These are phyloP conservation scores for Pagrus major DNA, from an alignment of 2,113 vertebrate species.

Conservation along the genomic window DNA sequence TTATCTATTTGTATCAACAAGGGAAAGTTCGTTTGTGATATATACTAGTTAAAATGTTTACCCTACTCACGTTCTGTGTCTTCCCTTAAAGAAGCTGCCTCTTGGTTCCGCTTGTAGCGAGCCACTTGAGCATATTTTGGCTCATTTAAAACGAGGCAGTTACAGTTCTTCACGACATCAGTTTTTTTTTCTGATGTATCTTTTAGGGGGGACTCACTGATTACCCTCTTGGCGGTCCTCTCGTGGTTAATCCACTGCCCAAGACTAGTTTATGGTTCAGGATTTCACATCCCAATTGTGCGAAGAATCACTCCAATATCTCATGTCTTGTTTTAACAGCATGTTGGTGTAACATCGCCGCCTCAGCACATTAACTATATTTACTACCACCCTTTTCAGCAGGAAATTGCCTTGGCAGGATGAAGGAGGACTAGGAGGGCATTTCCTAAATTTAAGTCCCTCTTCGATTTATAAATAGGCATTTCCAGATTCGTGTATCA, in stretches of 20 bases:
- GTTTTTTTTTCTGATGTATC: slow-evolving; percentile 6
- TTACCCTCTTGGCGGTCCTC: slow-evolving; percentile 22
- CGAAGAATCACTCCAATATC: slow-evolving; percentile 73
- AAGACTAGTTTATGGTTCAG: slow-evolving; percentile 65
- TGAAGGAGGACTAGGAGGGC: slow-evolving; percentile 67
- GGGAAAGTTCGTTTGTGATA: too few relatives aligned
- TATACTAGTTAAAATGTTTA: too few relatives aligned
- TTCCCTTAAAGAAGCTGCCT: slow-evolving; percentile 4
- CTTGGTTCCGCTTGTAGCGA: not conserved
- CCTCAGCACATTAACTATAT: slow-evolving; percentile 83
- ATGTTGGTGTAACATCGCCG: slow-evolving; percentile 70
- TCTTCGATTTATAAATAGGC: slow-evolving; percentile 55
- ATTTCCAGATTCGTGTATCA: slow-evolving; percentile 47
- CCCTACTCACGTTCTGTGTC: too few relatives aligned
- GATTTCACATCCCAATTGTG: slow-evolving; percentile 73
- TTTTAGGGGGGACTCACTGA: not conserved
- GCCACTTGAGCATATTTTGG: not conserved
- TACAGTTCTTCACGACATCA: not conserved
- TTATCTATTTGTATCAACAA: too few relatives aligned
- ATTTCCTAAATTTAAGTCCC: slow-evolving; percentile 75
- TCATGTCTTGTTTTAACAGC: slow-evolving; percentile 76
- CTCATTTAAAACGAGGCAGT: not conserved
- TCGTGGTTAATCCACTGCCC: slow-evolving; percentile 47
- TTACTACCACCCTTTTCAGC: slow-evolving; percentile 80
- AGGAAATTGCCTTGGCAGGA: slow-evolving; percentile 80